phyloP scores from a whole-genome alignment of 2,797 vertebrate genomes.

The Arrhamphus sclerolepis region DNA sequence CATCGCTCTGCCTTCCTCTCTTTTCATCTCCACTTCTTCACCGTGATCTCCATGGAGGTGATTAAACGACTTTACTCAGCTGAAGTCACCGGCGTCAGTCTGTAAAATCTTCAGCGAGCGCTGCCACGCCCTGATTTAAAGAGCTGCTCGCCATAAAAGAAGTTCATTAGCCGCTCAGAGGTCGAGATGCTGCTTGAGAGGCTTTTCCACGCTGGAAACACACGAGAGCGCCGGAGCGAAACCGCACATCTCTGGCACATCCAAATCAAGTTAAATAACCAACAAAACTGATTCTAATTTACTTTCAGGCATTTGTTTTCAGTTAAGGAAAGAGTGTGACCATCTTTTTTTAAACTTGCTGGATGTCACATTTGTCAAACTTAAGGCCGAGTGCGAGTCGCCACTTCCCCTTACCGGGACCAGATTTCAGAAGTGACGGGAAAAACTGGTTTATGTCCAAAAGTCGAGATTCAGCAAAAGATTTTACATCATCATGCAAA shows the following conservation, averaged over 20 bases:
- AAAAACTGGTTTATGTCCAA: too few relatives aligned
- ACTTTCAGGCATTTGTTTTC: conserved; percentile 32
- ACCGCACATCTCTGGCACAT: conserved; percentile 8
- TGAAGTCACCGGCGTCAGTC: conserved; percentile 36
- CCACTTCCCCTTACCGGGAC: too few relatives aligned
- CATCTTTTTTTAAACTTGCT: background rate
- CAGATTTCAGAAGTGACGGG: too few relatives aligned
- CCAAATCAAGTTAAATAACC: conserved; percentile 26
- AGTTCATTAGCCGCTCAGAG: conserved; percentile 45
- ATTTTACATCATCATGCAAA: too few relatives aligned
- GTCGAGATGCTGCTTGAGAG: conserved; percentile 13
- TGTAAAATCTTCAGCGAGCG: conserved; percentile 32
- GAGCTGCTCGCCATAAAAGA: conserved; percentile 47
- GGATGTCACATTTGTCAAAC: too few relatives aligned
- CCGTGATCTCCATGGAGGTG: too few relatives aligned
- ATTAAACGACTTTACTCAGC: conserved; percentile 26
- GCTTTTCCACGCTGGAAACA: conserved; percentile 20
- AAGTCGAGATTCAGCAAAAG: too few relatives aligned
- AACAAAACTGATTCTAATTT: conserved; percentile 32
- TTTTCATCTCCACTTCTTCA: too few relatives aligned
- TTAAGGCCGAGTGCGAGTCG: too few relatives aligned
- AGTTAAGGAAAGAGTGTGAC: conserved; percentile 10
- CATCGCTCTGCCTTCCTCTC: too few relatives aligned
- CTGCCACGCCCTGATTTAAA: conserved; percentile 50
- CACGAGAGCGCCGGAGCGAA: conserved; percentile 1